Evolutionary conservation across 35 echinoderm and acorn worm genomes (phyloP), one percentile per base, ranked within the genome.

Genomic region (Anneissia japonica): DNA sequence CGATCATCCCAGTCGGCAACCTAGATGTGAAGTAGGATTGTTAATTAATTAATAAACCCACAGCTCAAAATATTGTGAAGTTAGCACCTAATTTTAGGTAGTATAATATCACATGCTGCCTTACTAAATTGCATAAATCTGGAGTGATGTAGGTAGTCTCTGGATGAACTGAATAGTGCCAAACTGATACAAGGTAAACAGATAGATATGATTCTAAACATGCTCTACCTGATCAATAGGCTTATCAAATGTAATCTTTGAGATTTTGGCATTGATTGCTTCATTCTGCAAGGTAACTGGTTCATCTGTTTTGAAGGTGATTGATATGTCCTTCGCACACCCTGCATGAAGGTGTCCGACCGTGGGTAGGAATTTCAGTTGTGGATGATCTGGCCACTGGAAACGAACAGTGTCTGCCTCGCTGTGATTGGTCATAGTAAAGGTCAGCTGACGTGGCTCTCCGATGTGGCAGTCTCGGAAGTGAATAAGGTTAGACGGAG

Each of bases 1-100:
- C 95, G 89, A 75, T 98, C 95, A 89, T 98, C 95, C 95, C 95
- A 98, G 75, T 98, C 95, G 13, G 83, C 30, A 35, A 98, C 89
- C 95, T 98, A 23, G 17, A 34, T 35, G 14, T 30, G 40, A 40
- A n/a, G n/a, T n/a, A n/a, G n/a, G n/a, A n/a, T n/a, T n/a, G 40
- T 43, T 43, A 43, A 43, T 43, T 43, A 43, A 43, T 6, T 14
- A 43, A 28, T 9, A 75, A 7, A 30, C 4, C 26, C 4, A 28
- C 32, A 4, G 9, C 26, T 33, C 26, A 75, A 9, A 28, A 75
- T 75, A 75, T 23, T 13, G 12, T 13, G 12, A 64, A 12, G 12
- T n/a, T 13, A 64, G n/a, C 51, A 64, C 12, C 51, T 64, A 13
- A 64, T 64, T 13, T 64, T 12, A 13, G 51, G 51, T 64, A 64